Percentiles rank a stretch among this genome's conserved stretches.
Conservation (phyloP, 1,140 invertebrate species). For the Orchestia grillus region DNA sequence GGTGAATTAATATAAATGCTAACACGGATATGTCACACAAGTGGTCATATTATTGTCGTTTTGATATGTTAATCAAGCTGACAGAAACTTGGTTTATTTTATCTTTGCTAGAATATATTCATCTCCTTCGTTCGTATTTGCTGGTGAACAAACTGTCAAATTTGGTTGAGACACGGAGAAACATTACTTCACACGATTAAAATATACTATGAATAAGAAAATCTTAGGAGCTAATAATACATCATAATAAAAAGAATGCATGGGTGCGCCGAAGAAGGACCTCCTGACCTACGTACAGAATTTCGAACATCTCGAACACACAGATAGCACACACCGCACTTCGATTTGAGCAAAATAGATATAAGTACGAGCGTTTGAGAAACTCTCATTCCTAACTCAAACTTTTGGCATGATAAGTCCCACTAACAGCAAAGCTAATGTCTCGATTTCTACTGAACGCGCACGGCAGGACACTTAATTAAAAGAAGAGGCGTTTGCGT, state of each 20-base stretch:
- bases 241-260: constrained; percentile 21
- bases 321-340: background rate
- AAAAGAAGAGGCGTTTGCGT: background rate
- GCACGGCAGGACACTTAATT: constrained; percentile 33
- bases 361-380: background rate
- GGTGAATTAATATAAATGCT: background rate
- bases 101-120: background rate
- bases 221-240: constrained; percentile 29
- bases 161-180: background rate
- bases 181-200: background rate
- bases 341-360: constrained; percentile 53
- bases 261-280: constrained; percentile 20
- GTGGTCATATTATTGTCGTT: constrained; percentile 31
- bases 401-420: constrained; percentile 52
- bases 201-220: constrained; percentile 16
- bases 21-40: background rate
- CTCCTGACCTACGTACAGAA: background rate
- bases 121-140: background rate
- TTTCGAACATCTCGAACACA: background rate
- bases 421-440: constrained; percentile 52
- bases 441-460: constrained; percentile 32
- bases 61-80: background rate
- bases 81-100: background rate
- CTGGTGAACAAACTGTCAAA: background rate
- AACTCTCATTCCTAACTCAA: constrained; percentile 2